Percentiles rank a stretch among this genome's conserved stretches.
Evolutionary conservation across 1,140 invertebrate genomes (phyloP).

Genomic region (Sinonovacula constricta): DNA sequence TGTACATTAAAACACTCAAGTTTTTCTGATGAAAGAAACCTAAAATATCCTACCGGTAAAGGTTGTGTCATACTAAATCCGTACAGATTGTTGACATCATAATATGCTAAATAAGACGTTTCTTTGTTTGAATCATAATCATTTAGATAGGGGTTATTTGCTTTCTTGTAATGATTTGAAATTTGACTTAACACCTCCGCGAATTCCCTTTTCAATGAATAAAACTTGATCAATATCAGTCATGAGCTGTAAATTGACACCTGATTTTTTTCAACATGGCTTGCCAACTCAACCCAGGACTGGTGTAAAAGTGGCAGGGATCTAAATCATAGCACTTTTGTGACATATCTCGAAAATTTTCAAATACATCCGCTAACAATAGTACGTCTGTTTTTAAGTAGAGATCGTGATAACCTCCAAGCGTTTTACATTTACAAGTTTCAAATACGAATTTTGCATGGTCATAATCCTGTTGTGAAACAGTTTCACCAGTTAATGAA

Average conservation of each 20-base stretch:
- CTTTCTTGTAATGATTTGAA: constrained; percentile 44
- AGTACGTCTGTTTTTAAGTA: constrained; percentile 54
- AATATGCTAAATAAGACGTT: constrained; percentile 30
- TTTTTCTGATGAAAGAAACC: constrained; percentile 43
- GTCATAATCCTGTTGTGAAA: constrained; percentile 45
- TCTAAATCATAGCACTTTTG: constrained; percentile 38
- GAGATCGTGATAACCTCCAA: constrained; percentile 49
- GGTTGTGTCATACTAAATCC: constrained; percentile 56
- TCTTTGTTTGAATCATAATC: constrained; percentile 16
- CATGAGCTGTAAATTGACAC: constrained; percentile 38
- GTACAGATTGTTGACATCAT: constrained; percentile 68
- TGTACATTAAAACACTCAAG: constrained; percentile 73
- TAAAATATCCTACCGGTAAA: constrained; percentile 61
- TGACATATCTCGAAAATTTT: constrained; percentile 36
- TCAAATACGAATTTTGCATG: constrained; percentile 48
- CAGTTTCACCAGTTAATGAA: constrained; percentile 6
- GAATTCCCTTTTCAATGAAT: constrained; percentile 42
- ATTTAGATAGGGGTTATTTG: constrained; percentile 48
- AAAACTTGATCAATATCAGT: constrained; percentile 49
- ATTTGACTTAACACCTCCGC: constrained; percentile 47
- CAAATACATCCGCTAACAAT: constrained; percentile 48
- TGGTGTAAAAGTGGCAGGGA: constrained; percentile 46
- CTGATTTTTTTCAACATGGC: constrained; percentile 63
- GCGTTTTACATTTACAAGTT: constrained; percentile 8
- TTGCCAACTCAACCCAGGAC: constrained; percentile 61